Evolutionary conservation across 2,797 vertebrate species (phyloP).

Genomic region (Sciurus vulgaris): DNA sequence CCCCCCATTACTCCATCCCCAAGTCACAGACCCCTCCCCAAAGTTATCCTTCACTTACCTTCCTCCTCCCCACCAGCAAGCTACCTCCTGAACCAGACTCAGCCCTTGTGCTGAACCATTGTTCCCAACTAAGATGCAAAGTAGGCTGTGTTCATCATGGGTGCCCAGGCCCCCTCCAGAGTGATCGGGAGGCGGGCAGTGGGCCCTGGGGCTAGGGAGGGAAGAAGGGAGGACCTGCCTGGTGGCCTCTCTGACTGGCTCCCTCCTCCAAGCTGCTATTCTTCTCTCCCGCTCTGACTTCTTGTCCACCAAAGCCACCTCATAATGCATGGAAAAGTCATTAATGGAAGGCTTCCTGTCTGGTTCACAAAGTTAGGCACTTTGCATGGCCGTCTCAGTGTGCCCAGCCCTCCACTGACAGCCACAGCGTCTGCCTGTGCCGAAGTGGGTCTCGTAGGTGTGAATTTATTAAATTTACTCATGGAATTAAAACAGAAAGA

Average conservation of each 20-base stretch:
- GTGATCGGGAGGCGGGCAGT: neutral
- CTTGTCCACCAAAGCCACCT: neutral
- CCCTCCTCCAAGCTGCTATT: neutral
- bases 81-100: neutral
- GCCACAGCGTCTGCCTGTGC: neutral
- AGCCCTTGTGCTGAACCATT: neutral
- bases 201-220: no score
- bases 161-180: neutral
- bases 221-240: neutral
- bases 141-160: neutral
- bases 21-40: neutral
- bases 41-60: neutral
- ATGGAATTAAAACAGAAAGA: slow-evolving; percentile 31
- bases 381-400: neutral
- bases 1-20: no score
- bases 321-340: neutral
- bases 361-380: neutral
- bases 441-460: neutral
- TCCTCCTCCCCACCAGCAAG: neutral
- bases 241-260: neutral
- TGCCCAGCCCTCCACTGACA: neutral
- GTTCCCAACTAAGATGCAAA: neutral
- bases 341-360: slow-evolving; percentile 35
- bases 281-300: neutral
- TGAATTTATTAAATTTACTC: slow-evolving; percentile 23